Evolutionary conservation across 1,140 invertebrate species (phyloP), one percentile per base, ranked within the genome.

Genomic region (Sarcophaga peregrina): DNA sequence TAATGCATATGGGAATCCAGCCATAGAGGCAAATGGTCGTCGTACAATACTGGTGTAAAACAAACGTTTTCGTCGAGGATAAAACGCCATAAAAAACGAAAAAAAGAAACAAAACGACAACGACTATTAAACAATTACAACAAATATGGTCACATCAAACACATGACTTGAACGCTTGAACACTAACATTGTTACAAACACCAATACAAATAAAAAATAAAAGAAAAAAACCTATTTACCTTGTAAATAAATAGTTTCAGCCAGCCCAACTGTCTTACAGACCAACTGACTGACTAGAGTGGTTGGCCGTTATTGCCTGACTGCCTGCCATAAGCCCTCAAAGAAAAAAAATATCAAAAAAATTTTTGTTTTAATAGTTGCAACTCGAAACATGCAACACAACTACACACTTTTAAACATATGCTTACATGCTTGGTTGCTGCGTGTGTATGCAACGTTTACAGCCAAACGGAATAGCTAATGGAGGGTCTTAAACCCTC

Each of bases 311-410:
- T 37, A 37, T 37, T 37, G 15, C n/a, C 54, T 58, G 54, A n/a
- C n/a, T 13, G 13, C 54, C 58, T 68, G 62, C 62, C 62, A 68
- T 68, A 68, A 68, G 62, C 62, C 62, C 62, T 68, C 62, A 68
- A 68, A 68, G 20, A 3, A 68, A 20, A 68, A 68, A 20, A 68
- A 8, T 20, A 17, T 8, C 62, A 68, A 68, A 68, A n/a, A 37
- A 37, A 37, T 37, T 37, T 37, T 15, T 58, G 0, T 13, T 58
- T n/a, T 68, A 68, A 68, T 68, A 68, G 1, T 10, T 25, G 17
- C 10, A 68, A 37, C 25, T 2, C 25, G 1, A 37, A 37, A 37
- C 25, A 37, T 37, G 25, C 25, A 37, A 37, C 25, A 37, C 4
- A n/a, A 37, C 25, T 2, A 37, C 25, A 37, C 25, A 37, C 25